Base-by-base conservation (phyloP, 2,888 invertebrate genomes). In the Chirona hameri region DNA sequence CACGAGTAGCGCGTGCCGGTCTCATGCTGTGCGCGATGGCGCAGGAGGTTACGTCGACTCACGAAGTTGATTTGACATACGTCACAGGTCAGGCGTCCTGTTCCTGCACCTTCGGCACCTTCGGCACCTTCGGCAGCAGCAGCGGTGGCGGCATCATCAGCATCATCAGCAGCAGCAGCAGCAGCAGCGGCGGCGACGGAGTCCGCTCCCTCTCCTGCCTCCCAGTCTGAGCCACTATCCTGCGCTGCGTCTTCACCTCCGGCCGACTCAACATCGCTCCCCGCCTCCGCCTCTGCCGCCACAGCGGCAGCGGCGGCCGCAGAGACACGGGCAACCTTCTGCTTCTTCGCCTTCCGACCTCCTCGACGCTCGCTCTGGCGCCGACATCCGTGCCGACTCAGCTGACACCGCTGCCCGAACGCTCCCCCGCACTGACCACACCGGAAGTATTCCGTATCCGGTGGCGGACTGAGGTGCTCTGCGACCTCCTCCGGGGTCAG, bases 101-200 rank as follows among this genome's bases (percentile, higher is more conserved):
- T 10, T 0, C 65, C 52, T 15, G 52, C 18, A 52, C 18, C 52
- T 52, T 12, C 18, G 15, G 52, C n/a, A n/a, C n/a, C n/a, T n/a
- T n/a, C 48, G 48, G n/a, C 9, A 48, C 48, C 9, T 48, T 7
- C 60, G 21, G 24, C 14, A 21, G 18, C 60, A 7, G 60, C n/a
- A 15, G 5, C 91, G n/a, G n/a, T 91, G 81, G 89, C 88, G 65
- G 88, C 87, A 29, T 90, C 90, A 86, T 89, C 65, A 0, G n/a
- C 65, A 52, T 52, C 52, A 18, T 52, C 52, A 52, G 12, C 65
- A 27, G n/a, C 65, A 9, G 57, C 57, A 4, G 57, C 2, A 18
- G 1, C 57, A 18, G 24, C 21, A 18, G 5, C 91, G 4, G n/a
- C 91, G 81, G 89, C 88, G 65, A 88, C 87, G 29, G 90, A 90